Evolutionary conservation across 2,888 invertebrate genomes (phyloP), one percentile per base, ranked within the genome.

Genomic region (Polia nebulosa): DNA sequence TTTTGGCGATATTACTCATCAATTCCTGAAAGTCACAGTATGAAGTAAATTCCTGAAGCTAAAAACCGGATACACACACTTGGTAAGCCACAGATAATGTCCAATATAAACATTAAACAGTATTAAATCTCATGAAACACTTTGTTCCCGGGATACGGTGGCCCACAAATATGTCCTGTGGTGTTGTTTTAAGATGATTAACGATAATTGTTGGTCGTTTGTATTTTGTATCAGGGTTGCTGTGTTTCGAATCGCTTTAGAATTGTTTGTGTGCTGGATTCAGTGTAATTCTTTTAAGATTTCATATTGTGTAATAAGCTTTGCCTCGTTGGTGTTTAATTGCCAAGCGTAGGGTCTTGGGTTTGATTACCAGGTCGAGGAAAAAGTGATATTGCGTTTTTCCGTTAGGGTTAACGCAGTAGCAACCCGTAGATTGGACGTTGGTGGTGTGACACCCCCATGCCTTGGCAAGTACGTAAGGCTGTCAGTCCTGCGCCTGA

Each of bases 101-200:
- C 68, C 72, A 82, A 77, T 74, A 81, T 72, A 76, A 72, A 88
- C 29, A 62, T 44, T 85, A 87, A 84, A 88, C 89, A 89, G 87
- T 89, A 88, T 86, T 84, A 83, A 89, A 63, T 59, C 49, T 45
- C 29, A 34, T 47, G 44, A 25, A 60, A 60, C 36, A 76, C 84
- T 84, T 74, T 78, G 83, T 81, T 84, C 73, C 55, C 41, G 56
- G 59, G 74, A 78, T 75, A 76, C 47, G 58, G 59, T 45, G 20
- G 15, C 27, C 75, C 77, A 76, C 72, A 83, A 77, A 67, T 72
- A 57, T 66, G 79, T 72, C 76, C 51, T 64, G 80, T 55, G 49
- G 57, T 89, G 88, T 86, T 88, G 82, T 85, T 88, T 72, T 84
- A 81, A 60, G 56, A 81, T 89, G 89, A 88, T 89, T 76, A 82